Evolutionary conservation across 2,797 vertebrate species (phyloP).

Genomic region (Babyrousa celebensis): DNA sequence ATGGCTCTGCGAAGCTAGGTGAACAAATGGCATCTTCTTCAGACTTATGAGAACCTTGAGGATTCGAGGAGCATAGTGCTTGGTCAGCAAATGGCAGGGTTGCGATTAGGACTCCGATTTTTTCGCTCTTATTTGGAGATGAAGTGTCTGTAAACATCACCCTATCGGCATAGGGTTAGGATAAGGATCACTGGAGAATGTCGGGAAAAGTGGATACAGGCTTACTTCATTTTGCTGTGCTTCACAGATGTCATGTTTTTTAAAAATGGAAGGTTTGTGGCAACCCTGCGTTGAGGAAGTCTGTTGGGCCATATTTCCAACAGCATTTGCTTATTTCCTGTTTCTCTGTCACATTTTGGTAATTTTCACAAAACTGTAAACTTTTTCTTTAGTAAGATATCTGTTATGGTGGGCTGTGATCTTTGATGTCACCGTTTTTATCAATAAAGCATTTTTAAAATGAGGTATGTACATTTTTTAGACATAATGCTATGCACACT

Average conservation of each 20-base stretch:
- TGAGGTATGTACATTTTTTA: not conserved
- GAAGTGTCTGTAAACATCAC: not conserved
- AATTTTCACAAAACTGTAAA: not conserved
- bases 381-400: not conserved
- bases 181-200: not conserved
- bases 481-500: not conserved
- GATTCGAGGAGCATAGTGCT: not conserved
- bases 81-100: not conserved
- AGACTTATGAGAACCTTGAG: not conserved
- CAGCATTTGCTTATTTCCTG: not conserved
- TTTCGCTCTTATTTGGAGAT: not conserved
- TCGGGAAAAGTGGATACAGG: not conserved
- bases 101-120: not conserved
- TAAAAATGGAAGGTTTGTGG: not conserved
- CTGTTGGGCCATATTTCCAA: not conserved
- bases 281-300: not conserved
- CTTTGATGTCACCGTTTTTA: not conserved
- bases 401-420: not conserved
- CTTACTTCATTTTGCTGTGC: not conserved
- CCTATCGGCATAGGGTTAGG: not conserved
- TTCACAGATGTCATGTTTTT: not conserved
- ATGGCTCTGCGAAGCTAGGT: not conserved
- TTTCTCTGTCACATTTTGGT: not conserved
- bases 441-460: not conserved
- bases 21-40: conserved; percentile 19